Base-by-base conservation (phyloP, 2,888 invertebrate species). In the Macrophya alboannulata region DNA sequence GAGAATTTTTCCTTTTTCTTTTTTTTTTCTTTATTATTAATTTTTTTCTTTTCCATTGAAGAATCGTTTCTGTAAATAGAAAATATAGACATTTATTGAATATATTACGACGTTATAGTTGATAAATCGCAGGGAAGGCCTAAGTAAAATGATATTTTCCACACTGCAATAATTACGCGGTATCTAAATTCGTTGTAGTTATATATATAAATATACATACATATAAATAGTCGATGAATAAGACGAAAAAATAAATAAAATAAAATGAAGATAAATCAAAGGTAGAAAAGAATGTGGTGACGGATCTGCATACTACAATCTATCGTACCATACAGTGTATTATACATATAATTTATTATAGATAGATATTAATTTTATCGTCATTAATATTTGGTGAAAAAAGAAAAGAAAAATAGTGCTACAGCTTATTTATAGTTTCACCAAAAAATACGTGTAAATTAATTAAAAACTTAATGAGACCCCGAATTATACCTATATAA, bases 251-350 rank as follows among this genome's bases (percentile, higher is more conserved):
- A n/a, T n/a, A n/a, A 4, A 10, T 45, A 76, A 21, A 48, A 76
- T 0, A 76, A 31, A 31, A 31, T 2, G 10, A 76, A 40, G 25
- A 51, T 15, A 25, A 74, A 45, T 25, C n/a, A 65, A n/a, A 82
- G 82, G 83, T 68, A 45, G 68, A 48, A 68, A 40, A 83, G 31
- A 68, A 71, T 83, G 68, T 51, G 68, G 83, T 71, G 83, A 48
- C 83, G 68, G 83, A 83, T 71, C 68, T 68, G 83, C 83, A 83
- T 83, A 68, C 68, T 83, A 37, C 4, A 79, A 79, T 83, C 82
- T 65, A 83, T 81, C 81, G 43, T 81, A 81, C 81, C 59, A 81
- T 81, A 59, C 59, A 40, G 83, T 83, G 83, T 83, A 83, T 62
- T 81, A 79, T 79, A 55, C n/a, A 6, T 81, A 81, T 81, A 62